phyloP scores from a whole-genome alignment of 1,140 invertebrate genomes.

The Dufourea novaeangliae region DNA sequence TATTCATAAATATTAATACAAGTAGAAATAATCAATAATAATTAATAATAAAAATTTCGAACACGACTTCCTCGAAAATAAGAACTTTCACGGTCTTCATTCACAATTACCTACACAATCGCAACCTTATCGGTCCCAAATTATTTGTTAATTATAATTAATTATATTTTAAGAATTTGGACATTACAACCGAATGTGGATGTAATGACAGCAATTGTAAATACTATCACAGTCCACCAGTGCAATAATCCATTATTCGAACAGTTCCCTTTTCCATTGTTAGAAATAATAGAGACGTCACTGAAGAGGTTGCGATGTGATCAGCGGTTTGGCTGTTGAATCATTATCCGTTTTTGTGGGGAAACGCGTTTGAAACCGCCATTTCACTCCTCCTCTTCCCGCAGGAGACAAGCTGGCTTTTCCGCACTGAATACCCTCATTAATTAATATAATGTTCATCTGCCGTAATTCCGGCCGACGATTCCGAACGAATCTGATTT shows the following conservation, averaged over 20 bases:
- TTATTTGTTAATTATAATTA: no score
- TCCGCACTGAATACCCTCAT: neutral
- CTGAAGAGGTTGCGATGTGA: neutral
- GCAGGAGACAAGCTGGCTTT: conserved; percentile 6
- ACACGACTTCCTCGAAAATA: no score
- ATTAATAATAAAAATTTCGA: no score
- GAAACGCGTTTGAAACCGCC: neutral
- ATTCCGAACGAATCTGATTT: neutral
- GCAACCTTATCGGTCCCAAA: no score
- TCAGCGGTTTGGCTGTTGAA: neutral
- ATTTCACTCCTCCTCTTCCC: neutral
- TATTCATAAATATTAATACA: no score
- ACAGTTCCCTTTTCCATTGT: neutral
- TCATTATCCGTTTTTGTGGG: neutral
- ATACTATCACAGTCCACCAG: neutral
- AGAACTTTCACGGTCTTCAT: no score
- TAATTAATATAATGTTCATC: conserved; percentile 37
- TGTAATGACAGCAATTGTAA: no score
- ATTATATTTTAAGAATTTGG: no score
- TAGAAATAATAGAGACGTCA: neutral
- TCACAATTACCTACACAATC: no score
- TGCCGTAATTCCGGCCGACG: neutral
- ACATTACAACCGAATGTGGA: no score
- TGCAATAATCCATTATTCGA: neutral
- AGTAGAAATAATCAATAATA: no score